Base-by-base conservation (phyloP, 2,113 vertebrate species). In the Thinocorus orbignyianus region DNA sequence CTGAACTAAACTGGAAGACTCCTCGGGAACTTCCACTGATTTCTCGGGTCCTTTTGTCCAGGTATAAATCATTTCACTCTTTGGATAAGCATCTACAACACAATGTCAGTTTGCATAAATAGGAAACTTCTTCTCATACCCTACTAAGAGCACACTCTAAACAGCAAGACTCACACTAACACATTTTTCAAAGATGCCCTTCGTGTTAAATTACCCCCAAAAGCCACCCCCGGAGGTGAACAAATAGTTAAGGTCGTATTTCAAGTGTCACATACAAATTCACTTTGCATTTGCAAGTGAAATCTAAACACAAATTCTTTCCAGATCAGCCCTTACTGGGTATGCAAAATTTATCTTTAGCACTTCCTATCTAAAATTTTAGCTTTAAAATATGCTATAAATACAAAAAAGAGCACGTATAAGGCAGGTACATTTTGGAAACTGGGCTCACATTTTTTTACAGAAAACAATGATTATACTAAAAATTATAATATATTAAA, bases 1-100 rank as follows among this genome's bases (percentile, higher is more conserved):
- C 84, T 99, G 99, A 95, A 99, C 99, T 81, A 99, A 98, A 96
- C 99, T 99, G 94, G 99, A 99, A 70, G 99, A 99, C 96, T 99
- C 99, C 86, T 99, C 98, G 57, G 99, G 99, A 51, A 99, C 99
- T 97, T 99, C 99, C 95, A 99, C 99, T 42, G 99, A 99, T 81
- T 99, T 98, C 97, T 99, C 97, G 3, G 99, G 99, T 82, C 99
- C 99, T 98, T 99, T 99, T 88, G 99, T 99, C 99, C 99, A 99
- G 6, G 99, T 99, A 94, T 99, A 99, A 97, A 99, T 99, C 98
- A 99, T 99, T 98, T 99, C 99, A 66, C 98, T 99, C 98, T 98
- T 99, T 20, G 99, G 99, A 96, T 99, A 99, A 39, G 99, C 99
- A 98, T 99, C 99, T 99, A 98, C 87, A 96, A 96, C 54, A 97